Base-by-base conservation (phyloP, 1,140 invertebrate genomes). In the Heliconius hewitsoni region DNA sequence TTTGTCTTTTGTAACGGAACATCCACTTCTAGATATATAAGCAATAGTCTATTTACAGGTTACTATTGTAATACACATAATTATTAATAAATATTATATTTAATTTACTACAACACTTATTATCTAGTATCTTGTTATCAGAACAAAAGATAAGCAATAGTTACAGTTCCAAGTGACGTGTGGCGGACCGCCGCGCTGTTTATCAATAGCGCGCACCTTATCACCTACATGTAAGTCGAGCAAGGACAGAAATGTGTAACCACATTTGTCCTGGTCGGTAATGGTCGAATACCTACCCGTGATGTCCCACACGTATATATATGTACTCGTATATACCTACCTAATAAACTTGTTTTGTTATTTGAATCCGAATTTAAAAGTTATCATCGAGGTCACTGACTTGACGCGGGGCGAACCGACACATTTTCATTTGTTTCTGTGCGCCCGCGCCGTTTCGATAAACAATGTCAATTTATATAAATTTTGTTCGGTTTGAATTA, bases 201-300 rank as follows among this genome's bases (percentile, higher is more conserved):
- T 80, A 80, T 80, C 79, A 73, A 73, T 71, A 73, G 55, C 57
- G 71, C 66, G 76, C 76, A 81, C 75, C 79, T 91, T 91, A 91
- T 92, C 90, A 87, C 78, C 66, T 72, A 75, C 71, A 79, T 66
- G 84, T 84, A 91, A 90, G 85, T 90, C 91, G 91, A 89, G 84
- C 91, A 91, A 92, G 91, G 91, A 83, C 90, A 84, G 57, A 77
- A 82, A 89, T 84, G 84, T 46, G 9, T 77, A 79, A 85, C 85
- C 87, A 83, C 86, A 85, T 71, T 90, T 81, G 85, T 88, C 87
- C 89, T 88, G 85, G 82, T 82, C 76, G 74, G 81, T 83, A 79
- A 81, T 76, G 78, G 70, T 73, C 71, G 34, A 57, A 73, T 76
- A 82, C 76, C 46, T 57, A 78, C 55, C 9, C 8, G 71, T n/a